Evolutionary conservation across 1,140 invertebrate species (phyloP), one percentile per base, ranked within the genome.

Genomic region (Drosophila bipectinata): DNA sequence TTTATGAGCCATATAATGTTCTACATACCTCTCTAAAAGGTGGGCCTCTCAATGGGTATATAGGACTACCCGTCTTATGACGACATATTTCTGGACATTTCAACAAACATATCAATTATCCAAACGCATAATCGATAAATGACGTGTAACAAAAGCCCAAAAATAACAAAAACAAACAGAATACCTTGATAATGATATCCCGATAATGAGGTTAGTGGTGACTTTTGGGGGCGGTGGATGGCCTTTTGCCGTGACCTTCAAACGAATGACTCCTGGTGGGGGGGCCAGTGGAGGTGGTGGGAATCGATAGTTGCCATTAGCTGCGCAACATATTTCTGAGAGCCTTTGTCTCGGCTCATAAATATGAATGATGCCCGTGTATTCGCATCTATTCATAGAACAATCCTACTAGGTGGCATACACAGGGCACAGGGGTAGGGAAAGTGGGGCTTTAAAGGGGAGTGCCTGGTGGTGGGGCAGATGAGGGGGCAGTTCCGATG

Each of bases 291-390:
- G 9, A 24, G 54, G 58, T 67, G 28, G 26, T 10, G 41, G 68
- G 66, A 87, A 87, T 88, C 82, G 66, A 87, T 87, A 87, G 75
- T 88, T 88, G 74, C 62, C 69, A 72, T 87, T 75, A 72, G 66
- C 64, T 55, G 53, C 48, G 45, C 15, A 66, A 49, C 49, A 49
- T 56, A 79, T 59, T 72, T 61, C 41, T 45, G 62, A 52, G 44
- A 58, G 18, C 59, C 41, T 51, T 71, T 75, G 63, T 69, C 48
- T 10, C 47, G 18, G 28, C 47, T 66, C 63, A 45, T 53, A 53
- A 67, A 45, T 67, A 53, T 34, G 39, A 10, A 30, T 48, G 41
- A 6, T 47, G 63, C n/a, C 10, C 34, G 34, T 67, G 47, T 64
- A 30, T 67, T 60, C 59, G 47, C 34, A 56, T 55, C 80, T 80